These are phyloP conservation scores for Cetoscarus ocellatus DNA, from an alignment of 2,797 vertebrate genomes.

Conservation along the genomic window DNA sequence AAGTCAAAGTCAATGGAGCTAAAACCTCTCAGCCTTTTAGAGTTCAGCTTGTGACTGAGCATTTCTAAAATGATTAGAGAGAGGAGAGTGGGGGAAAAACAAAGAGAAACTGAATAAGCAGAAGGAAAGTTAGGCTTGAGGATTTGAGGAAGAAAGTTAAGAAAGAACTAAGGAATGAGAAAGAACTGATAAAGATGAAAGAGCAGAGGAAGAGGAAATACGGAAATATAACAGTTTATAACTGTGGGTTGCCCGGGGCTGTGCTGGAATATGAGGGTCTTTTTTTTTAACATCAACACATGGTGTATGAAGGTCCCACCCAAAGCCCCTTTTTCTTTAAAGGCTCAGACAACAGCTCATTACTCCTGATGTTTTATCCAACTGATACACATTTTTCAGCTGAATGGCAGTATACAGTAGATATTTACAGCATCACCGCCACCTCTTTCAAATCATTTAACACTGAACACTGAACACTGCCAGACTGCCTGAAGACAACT, in stretches of 20 bases:
- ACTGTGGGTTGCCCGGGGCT: slow-evolving; percentile 21
- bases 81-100: slow-evolving; percentile 2
- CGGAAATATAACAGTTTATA: slow-evolving; percentile 63
- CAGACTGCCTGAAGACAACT: too few species aligned
- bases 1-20: slow-evolving; percentile 30
- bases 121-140: slow-evolving; percentile 8
- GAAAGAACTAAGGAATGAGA: too few species aligned
- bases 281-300: slow-evolving; percentile 38
- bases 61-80: slow-evolving; percentile 23
- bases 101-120: slow-evolving; percentile 4
- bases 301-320: slow-evolving; percentile 46
- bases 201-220: slow-evolving; percentile 51
- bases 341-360: slow-evolving; percentile 12
- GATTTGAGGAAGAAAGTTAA: neutral
- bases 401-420: too few species aligned
- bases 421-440: too few species aligned
- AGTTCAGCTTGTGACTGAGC: slow-evolving; percentile 21
- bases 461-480: too few species aligned
- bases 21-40: slow-evolving; percentile 14
- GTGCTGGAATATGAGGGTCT: slow-evolving; percentile 41
- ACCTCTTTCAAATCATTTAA: too few species aligned
- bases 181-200: slow-evolving; percentile 35
- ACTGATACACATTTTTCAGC: neutral
- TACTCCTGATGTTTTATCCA: neutral
- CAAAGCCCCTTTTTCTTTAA: slow-evolving; percentile 19